A percentile compares a stretch with the other conserved stretches of the same genome.
phyloP scores from a whole-genome alignment of 2,113 vertebrate species.

The Psammodynastes pulverulentus region DNA sequence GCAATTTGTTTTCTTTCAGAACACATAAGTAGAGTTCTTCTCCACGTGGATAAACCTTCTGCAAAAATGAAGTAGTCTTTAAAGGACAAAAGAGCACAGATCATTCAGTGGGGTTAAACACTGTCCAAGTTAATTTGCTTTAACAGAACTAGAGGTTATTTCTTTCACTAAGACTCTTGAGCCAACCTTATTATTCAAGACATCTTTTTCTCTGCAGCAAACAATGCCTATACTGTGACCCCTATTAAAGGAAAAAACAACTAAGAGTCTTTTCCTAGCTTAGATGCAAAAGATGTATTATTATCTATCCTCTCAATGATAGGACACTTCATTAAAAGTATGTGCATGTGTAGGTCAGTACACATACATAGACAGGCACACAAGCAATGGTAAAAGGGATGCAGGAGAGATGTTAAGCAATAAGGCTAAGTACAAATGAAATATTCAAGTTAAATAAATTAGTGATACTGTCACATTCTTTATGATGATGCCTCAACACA shows the following conservation, averaged over 20 bases:
- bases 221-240: background rate
- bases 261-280: background rate
- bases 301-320: background rate
- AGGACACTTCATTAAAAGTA: background rate
- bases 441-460: background rate
- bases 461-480: background rate
- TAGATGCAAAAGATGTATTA: background rate
- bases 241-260: background rate
- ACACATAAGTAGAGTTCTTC: background rate
- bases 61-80: conserved; percentile 2
- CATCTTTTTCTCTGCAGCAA: background rate
- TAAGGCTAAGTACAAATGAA: background rate
- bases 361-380: background rate
- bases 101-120: background rate
- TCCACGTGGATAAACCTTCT: background rate
- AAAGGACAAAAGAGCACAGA: background rate
- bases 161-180: background rate
- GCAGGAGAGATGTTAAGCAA: background rate
- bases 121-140: background rate
- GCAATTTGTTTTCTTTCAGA: background rate
- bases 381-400: background rate
- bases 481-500: background rate
- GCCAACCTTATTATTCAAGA: background rate
- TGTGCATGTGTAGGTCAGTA: background rate
- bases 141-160: background rate